phyloP scores from a whole-genome alignment of 2,113 vertebrate species.

The Lophotis ruficrista region DNA sequence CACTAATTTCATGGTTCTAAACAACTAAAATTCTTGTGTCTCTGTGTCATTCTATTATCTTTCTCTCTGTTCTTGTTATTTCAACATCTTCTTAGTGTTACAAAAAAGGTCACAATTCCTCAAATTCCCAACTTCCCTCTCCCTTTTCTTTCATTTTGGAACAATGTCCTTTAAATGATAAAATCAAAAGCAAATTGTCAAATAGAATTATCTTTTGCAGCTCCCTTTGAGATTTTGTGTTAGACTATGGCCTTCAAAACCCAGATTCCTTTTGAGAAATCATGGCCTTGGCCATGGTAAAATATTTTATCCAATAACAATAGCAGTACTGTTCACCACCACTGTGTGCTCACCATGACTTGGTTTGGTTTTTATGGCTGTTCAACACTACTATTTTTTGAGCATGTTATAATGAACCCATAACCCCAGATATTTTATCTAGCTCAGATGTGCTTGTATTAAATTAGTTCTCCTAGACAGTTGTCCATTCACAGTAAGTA shows the following conservation, averaged over 20 bases:
- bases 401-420: not conserved
- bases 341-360: not conserved
- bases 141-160: slow-evolving; percentile 38
- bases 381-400: slow-evolving; percentile 25
- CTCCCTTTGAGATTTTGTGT: slow-evolving; percentile 49
- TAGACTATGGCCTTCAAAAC: slow-evolving; percentile 46
- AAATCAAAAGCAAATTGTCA: slow-evolving; percentile 11
- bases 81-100: slow-evolving; percentile 15
- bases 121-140: slow-evolving; percentile 28
- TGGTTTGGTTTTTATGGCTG: not conserved
- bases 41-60: not conserved
- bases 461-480: not conserved
- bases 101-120: slow-evolving; percentile 36
- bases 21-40: slow-evolving; percentile 29
- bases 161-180: slow-evolving; percentile 59
- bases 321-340: slow-evolving; percentile 36
- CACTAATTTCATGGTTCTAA: not conserved
- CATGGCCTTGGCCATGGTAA: slow-evolving; percentile 14
- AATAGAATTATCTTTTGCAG: slow-evolving; percentile 32
- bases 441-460: not conserved
- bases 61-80: not conserved
- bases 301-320: slow-evolving; percentile 57
- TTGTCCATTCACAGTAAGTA: not conserved
- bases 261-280: slow-evolving; percentile 49
- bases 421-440: not conserved